These are phyloP conservation scores for Cheilosia grossa DNA, from an alignment of 2,888 invertebrate genomes.

Conservation along the genomic window DNA sequence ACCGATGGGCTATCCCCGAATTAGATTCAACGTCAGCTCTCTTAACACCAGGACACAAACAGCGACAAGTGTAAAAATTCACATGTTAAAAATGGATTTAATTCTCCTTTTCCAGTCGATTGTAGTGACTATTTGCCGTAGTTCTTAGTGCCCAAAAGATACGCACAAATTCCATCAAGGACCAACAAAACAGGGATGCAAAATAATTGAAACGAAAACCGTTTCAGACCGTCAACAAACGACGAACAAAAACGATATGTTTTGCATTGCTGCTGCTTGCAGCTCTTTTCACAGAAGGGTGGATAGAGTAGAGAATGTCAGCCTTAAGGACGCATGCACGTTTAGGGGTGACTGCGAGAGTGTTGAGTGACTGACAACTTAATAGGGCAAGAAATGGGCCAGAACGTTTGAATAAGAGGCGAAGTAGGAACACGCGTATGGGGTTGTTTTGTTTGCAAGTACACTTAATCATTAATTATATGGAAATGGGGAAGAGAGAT, in stretches of 20 bases:
- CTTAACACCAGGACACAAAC: slow-evolving; percentile 10
- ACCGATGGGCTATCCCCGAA: slow-evolving; percentile 12
- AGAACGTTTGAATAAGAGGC: slow-evolving; percentile 58
- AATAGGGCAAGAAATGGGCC: slow-evolving; percentile 74
- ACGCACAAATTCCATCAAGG: slow-evolving; percentile 51
- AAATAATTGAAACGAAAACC: slow-evolving; percentile 49
- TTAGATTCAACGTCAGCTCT: slow-evolving; percentile 23
- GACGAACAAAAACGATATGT: slow-evolving; percentile 41
- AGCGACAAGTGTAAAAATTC: slow-evolving; percentile 66
- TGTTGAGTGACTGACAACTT: slow-evolving; percentile 75
- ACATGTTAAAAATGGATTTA: slow-evolving; percentile 58
- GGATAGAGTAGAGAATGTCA: slow-evolving; percentile 17
- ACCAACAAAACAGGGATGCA: slow-evolving; percentile 49
- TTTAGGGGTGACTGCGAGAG: slow-evolving; percentile 60
- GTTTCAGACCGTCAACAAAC: slow-evolving; percentile 33
- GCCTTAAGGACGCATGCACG: slow-evolving; percentile 39
- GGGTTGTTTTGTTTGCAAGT: slow-evolving; percentile 66
- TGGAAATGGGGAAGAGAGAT: slow-evolving; percentile 36
- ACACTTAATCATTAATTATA: slow-evolving; percentile 68
- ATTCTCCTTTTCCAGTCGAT: slow-evolving; percentile 62
- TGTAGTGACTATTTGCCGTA: slow-evolving; percentile 66
- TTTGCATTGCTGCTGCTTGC: slow-evolving; percentile 62
- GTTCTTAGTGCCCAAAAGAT: slow-evolving; percentile 42
- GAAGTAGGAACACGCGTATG: slow-evolving; percentile 61
- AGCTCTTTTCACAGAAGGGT: slow-evolving; percentile 32